Percentiles rank a stretch among this genome's conserved stretches.
These are phyloP conservation scores for Malachius bipustulatus DNA, from an alignment of 2,888 invertebrate genomes.

Conservation along the genomic window DNA sequence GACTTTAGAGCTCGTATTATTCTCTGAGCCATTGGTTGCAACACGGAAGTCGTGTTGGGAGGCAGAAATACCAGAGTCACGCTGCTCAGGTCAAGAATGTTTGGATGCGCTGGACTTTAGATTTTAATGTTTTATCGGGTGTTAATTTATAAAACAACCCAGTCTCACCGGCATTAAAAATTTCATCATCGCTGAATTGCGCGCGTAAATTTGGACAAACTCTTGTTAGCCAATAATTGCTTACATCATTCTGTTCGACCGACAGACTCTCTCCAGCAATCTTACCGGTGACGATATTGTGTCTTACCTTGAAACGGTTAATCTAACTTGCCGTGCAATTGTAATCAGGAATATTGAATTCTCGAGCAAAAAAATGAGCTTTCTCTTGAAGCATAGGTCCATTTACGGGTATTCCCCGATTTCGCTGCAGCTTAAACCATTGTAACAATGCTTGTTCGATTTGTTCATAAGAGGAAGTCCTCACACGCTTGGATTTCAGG, in stretches of 20 bases:
- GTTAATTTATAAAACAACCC: slow-evolving; percentile 18
- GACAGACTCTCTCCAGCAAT: slow-evolving; percentile 10
- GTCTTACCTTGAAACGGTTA: slow-evolving; percentile 12
- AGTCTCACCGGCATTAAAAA: slow-evolving; percentile 24
- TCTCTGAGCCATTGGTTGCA: slow-evolving; percentile 7
- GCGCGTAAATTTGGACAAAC: slow-evolving; percentile 10
- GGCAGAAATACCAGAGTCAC: slow-evolving; percentile 14
- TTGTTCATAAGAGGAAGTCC: not conserved
- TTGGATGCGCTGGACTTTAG: slow-evolving; percentile 17
- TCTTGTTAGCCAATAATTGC: slow-evolving; percentile 11
- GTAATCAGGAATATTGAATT: slow-evolving; percentile 10
- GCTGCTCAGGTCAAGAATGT: slow-evolving; percentile 9
- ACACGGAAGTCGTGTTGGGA: slow-evolving; percentile 12
- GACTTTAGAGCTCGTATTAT: slow-evolving; percentile 5
- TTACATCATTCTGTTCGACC: slow-evolving; percentile 8
- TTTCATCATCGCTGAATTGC: slow-evolving; percentile 14
- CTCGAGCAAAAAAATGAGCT: slow-evolving; percentile 13
- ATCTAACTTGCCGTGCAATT: slow-evolving; percentile 13
- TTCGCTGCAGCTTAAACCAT: not conserved
- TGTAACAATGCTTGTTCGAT: not conserved
- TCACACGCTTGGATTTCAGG: not conserved
- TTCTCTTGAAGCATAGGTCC: slow-evolving; percentile 1
- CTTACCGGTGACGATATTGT: slow-evolving; percentile 13
- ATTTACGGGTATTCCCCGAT: not conserved
- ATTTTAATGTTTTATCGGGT: slow-evolving; percentile 17